A percentile compares a stretch with the other conserved stretches of the same genome.
Evolutionary conservation across 2,888 invertebrate species (phyloP).

Genomic region (Morpho achilles): DNA sequence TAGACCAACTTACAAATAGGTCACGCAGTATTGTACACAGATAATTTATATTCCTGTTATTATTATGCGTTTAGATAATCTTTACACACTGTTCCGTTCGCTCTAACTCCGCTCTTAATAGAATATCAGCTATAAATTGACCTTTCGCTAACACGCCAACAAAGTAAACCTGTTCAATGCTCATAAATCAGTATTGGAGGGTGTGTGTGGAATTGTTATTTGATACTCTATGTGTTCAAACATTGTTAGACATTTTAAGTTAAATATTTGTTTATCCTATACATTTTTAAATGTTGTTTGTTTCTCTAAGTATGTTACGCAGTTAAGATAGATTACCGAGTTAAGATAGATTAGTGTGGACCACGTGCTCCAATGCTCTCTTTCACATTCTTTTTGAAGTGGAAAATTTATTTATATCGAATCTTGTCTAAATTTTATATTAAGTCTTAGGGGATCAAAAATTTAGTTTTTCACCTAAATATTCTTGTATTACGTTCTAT

Average conservation of each 20-base stretch:
- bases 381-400: too few species aligned
- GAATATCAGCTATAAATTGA: constrained; percentile 16
- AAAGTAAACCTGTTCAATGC: constrained; percentile 17
- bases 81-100: constrained; percentile 6
- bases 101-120: constrained; percentile 9
- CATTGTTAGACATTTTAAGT: constrained; percentile 1
- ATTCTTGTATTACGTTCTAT: too few species aligned
- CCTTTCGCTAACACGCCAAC: constrained; percentile 14
- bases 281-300: too few species aligned
- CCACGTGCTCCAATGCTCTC: too few species aligned
- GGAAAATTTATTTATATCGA: too few species aligned
- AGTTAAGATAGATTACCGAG: too few species aligned
- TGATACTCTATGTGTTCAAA: constrained; percentile 8
- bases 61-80: constrained; percentile 17
- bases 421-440: too few species aligned
- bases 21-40: constrained; percentile 5
- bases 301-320: too few species aligned
- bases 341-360: too few species aligned
- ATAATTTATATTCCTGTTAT: constrained; percentile 10
- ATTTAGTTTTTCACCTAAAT: too few species aligned
- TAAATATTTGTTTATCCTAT: background rate
- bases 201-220: constrained; percentile 12
- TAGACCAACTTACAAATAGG: constrained; percentile 6
- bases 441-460: too few species aligned
- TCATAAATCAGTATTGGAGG: constrained; percentile 13